Conservation (phyloP, 2,888 invertebrate species). For the Protophormia terraenovae region DNA sequence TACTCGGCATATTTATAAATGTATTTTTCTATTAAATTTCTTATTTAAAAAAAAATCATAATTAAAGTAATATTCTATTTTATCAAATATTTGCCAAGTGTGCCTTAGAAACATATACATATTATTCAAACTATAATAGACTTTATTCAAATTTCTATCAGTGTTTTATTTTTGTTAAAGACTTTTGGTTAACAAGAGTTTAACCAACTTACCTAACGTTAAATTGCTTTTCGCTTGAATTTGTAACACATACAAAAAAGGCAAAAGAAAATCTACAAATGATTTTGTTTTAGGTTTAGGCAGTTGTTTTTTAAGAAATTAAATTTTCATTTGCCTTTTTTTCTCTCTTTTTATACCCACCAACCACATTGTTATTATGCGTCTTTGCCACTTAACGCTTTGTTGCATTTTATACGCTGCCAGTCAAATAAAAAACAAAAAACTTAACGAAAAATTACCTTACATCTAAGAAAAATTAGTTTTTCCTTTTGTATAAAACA, state of each 20-base stretch:
- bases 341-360: not conserved
- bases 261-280: conserved; percentile 32
- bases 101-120: too few species aligned
- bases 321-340: conserved; percentile 62
- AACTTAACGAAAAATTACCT: conserved; percentile 57
- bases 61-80: too few species aligned
- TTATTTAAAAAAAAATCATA: too few species aligned
- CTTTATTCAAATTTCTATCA: conserved; percentile 2
- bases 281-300: conserved; percentile 50
- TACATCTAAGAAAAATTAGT: conserved; percentile 60
- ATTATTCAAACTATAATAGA: not conserved
- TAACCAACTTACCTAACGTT: conserved; percentile 61
- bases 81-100: too few species aligned
- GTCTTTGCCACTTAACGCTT: conserved; percentile 68
- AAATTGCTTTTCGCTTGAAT: conserved; percentile 68
- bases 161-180: not conserved
- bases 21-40: too few species aligned
- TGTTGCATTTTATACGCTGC: conserved; percentile 65
- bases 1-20: too few species aligned
- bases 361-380: conserved; percentile 63
- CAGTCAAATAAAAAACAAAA: conserved; percentile 50
- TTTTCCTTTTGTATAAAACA: conserved; percentile 45
- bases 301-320: conserved; percentile 49
- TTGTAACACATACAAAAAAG: conserved; percentile 43
- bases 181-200: conserved; percentile 18